phyloP scores from a whole-genome alignment of 2,797 vertebrate genomes.

The Sebastes minor region DNA sequence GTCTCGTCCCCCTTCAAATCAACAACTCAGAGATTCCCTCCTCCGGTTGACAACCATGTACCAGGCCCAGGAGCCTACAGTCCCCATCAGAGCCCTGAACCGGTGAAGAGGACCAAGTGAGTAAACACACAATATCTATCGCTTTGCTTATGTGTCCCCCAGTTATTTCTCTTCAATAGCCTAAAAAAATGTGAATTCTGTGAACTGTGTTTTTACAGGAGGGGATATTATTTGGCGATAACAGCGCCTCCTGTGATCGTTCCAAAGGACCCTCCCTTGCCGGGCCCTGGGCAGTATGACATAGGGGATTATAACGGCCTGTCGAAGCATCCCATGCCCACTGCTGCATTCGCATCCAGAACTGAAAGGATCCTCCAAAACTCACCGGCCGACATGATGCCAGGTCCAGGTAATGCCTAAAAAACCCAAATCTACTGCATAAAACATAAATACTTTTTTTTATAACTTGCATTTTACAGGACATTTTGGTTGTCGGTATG shows the following conservation, averaged over 20 bases:
- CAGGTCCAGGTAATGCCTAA: slow-evolving; percentile 81
- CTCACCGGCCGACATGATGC: slow-evolving; percentile 19
- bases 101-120: slow-evolving; percentile 72
- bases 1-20: slow-evolving; percentile 82
- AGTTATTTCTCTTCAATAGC: not conserved
- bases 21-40: slow-evolving; percentile 63
- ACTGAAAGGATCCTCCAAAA: slow-evolving; percentile 58
- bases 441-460: not conserved
- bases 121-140: slow-evolving; percentile 26
- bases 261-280: slow-evolving; percentile 69
- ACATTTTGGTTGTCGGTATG: not conserved
- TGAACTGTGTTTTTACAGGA: slow-evolving; percentile 69
- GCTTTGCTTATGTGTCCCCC: fast-evolving
- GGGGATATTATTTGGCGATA: slow-evolving; percentile 70
- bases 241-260: slow-evolving; percentile 75
- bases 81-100: slow-evolving; percentile 57
- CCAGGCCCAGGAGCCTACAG: slow-evolving; percentile 82
- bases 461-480: not conserved
- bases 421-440: not conserved
- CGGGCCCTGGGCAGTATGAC: slow-evolving; percentile 83
- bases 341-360: slow-evolving; percentile 82
- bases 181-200: not conserved
- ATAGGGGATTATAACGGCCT: slow-evolving; percentile 42
- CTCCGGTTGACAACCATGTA: slow-evolving; percentile 17
- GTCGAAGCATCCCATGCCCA: slow-evolving; percentile 73